These are phyloP conservation scores for Halisarca cf. caerulea DNA, from an alignment of 37 sponge, comb jelly and placozoan species.

Conservation along the genomic window DNA sequence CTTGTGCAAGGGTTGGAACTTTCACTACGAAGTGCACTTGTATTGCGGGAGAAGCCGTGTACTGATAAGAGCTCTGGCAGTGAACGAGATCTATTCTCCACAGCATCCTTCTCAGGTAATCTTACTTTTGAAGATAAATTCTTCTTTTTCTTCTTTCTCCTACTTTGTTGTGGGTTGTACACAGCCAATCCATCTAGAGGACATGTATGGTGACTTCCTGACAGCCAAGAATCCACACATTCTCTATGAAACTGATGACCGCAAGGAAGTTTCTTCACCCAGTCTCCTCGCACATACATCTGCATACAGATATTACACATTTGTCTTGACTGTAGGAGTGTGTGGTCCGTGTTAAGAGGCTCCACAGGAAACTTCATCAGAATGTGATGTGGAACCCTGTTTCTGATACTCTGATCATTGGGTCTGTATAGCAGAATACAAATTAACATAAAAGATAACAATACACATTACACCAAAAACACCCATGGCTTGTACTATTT, in stretches of 20 bases:
- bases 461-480: too few relatives aligned
- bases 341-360: slow-evolving; percentile 46
- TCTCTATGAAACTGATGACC: slow-evolving; percentile 42
- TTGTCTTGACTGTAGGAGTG: slow-evolving; percentile 39
- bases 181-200: not conserved
- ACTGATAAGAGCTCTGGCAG: not conserved
- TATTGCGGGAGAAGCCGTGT: not conserved
- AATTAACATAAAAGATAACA: too few relatives aligned
- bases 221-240: slow-evolving; percentile 2
- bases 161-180: not conserved
- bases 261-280: slow-evolving; percentile 80
- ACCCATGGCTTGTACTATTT: too few relatives aligned
- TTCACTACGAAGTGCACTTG: not conserved
- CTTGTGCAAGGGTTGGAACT: not conserved
- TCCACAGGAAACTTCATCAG: slow-evolving; percentile 57
- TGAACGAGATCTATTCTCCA: not conserved
- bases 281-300: slow-evolving; percentile 57
- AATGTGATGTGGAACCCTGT: slow-evolving; percentile 1
- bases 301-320: slow-evolving; percentile 55
- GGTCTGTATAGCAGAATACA: too few relatives aligned
- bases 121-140: not conserved
- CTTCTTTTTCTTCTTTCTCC: not conserved
- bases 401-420: not conserved
- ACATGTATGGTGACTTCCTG: not conserved
- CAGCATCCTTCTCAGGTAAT: not conserved